phyloP scores from a whole-genome alignment of 2,113 vertebrate species.

The Festucalex cinctus region DNA sequence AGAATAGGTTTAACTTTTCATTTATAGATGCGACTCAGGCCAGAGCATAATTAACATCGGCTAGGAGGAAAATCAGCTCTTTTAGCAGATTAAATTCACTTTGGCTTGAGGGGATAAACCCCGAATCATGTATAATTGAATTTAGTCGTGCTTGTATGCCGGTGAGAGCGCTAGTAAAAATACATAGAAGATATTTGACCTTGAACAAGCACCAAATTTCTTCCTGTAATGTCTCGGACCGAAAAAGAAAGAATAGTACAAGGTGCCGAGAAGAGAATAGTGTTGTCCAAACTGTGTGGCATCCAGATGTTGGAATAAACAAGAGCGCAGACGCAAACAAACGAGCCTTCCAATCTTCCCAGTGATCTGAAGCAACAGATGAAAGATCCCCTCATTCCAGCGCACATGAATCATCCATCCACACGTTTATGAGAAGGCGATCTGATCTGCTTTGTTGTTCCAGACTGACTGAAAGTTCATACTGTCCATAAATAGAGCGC shows the following conservation, averaged over 20 bases:
- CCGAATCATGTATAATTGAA: constrained; percentile 31
- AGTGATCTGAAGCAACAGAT: constrained; percentile 25
- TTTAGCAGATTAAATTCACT: constrained; percentile 26
- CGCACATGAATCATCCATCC: constrained; percentile 5
- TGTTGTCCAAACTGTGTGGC: constrained; percentile 31
- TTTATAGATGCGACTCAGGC: constrained; percentile 28
- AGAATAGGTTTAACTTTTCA: constrained; percentile 26
- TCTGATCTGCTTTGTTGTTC: not conserved
- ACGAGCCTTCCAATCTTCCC: constrained; percentile 19
- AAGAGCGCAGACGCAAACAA: constrained; percentile 18
- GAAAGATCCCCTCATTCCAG: constrained; percentile 12
- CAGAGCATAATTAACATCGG: constrained; percentile 28
- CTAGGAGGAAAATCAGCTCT: constrained; percentile 11
- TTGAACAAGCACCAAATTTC: not conserved
- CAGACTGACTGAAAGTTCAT: not conserved
- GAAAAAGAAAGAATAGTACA: not conserved
- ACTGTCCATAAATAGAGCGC: constrained; percentile 3
- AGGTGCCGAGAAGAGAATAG: not conserved
- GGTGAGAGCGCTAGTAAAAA: not conserved
- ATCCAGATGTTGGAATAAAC: constrained; percentile 58
- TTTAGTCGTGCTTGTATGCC: constrained; percentile 18
- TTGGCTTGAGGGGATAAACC: constrained; percentile 7
- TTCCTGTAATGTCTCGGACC: not conserved
- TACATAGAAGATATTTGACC: not conserved
- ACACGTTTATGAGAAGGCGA: constrained; percentile 4